A percentile compares a stretch with the other conserved stretches of the same genome.
Evolutionary conservation across 2,113 vertebrate genomes (phyloP).

Genomic region (Oreochromis spilurus): DNA sequence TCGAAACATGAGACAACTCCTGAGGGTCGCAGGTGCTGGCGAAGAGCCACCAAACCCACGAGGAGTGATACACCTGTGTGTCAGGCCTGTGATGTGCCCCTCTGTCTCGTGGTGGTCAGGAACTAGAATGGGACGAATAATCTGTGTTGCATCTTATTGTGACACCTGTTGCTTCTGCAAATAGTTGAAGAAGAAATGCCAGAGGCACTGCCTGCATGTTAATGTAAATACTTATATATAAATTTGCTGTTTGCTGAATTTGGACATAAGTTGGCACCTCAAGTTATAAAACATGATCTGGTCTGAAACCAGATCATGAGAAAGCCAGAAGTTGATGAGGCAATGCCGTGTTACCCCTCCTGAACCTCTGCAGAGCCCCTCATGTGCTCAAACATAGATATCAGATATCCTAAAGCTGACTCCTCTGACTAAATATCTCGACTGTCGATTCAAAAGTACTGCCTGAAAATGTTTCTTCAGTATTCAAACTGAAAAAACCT

Average conservation of each 20-base stretch:
- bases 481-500: background rate
- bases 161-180: background rate
- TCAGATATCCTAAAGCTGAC: background rate
- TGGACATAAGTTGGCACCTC: background rate
- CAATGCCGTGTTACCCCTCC: background rate
- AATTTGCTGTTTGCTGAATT: background rate
- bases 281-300: background rate
- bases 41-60: background rate
- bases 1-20: background rate
- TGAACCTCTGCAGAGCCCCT: background rate
- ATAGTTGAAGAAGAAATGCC: background rate
- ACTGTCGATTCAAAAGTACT: background rate
- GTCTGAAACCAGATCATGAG: too few species aligned
- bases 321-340: background rate
- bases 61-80: background rate
- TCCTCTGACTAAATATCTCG: background rate
- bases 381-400: background rate
- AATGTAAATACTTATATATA: background rate
- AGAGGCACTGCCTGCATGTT: background rate
- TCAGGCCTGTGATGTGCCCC: background rate
- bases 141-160: background rate
- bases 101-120: background rate
- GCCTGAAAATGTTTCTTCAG: background rate
- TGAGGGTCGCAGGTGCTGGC: background rate
- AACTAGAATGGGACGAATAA: background rate